Conservation (phyloP, 2,888 invertebrate species). For the Heliconius cydno region DNA sequence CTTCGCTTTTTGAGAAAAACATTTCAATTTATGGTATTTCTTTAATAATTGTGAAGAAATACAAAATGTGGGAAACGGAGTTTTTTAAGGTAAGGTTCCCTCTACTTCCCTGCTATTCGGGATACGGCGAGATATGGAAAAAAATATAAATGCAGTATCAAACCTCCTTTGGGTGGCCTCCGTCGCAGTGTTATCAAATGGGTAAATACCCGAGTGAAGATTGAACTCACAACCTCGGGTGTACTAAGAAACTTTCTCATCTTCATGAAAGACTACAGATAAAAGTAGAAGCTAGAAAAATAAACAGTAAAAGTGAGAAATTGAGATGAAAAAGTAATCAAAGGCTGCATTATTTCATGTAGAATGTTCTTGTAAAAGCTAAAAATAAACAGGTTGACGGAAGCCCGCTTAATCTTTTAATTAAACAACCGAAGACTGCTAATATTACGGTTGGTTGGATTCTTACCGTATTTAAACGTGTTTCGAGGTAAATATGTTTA, state of each 20-base stretch:
- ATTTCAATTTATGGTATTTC: neutral
- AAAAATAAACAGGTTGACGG: conserved; percentile 31
- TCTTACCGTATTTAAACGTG: conserved; percentile 25
- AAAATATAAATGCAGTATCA: neutral
- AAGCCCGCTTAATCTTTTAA: conserved; percentile 30
- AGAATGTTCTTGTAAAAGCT: conserved; percentile 11
- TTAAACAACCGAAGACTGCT: conserved; percentile 30
- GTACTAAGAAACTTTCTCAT: neutral
- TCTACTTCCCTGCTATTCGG: too few species aligned
- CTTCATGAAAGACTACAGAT: too few species aligned
- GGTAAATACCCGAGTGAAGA: neutral
- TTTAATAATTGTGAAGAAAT: too few species aligned
- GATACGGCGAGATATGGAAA: too few species aligned
- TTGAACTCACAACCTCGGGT: neutral
- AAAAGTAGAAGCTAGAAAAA: too few species aligned
- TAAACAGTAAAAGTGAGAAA: conserved; percentile 1
- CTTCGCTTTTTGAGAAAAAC: neutral
- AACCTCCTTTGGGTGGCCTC: too few species aligned
- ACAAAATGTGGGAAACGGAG: too few species aligned
- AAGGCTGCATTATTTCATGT: conserved; percentile 2
- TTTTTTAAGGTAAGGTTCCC: too few species aligned
- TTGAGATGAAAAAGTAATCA: conserved; percentile 8
- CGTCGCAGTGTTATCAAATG: neutral
- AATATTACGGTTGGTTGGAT: conserved; percentile 30
- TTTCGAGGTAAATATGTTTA: conserved; percentile 22